These are phyloP conservation scores for Heliconius nattereri DNA, from an alignment of 1,140 invertebrate genomes.

Conservation along the genomic window DNA sequence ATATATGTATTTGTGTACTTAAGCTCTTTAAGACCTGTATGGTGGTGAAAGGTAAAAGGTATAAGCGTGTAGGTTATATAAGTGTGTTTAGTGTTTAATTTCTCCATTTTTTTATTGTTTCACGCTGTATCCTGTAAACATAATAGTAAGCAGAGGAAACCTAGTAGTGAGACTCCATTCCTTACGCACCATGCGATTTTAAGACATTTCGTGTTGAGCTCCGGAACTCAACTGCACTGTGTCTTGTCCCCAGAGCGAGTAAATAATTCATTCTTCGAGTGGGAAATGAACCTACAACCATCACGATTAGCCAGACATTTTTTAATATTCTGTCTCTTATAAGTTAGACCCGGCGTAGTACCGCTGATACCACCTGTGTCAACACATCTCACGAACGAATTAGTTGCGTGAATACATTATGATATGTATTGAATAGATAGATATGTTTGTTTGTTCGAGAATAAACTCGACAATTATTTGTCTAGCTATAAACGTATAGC, in stretches of 20 bases:
- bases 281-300: too few relatives aligned
- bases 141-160: too few relatives aligned
- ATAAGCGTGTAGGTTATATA: neutral
- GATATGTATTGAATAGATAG: constrained; percentile 14
- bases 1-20: constrained; percentile 59
- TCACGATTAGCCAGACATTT: too few relatives aligned
- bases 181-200: too few relatives aligned
- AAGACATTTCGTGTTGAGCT: too few relatives aligned
- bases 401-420: constrained; percentile 21
- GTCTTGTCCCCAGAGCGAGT: neutral
- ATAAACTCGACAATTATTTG: constrained; percentile 28
- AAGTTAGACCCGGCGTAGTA: constrained; percentile 1
- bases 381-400: constrained; percentile 33
- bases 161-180: too few relatives aligned
- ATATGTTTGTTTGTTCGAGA: constrained; percentile 16
- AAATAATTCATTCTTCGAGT: neutral
- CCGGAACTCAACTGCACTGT: too few relatives aligned
- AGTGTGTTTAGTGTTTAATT: neutral
- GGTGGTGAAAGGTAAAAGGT: constrained; percentile 27
- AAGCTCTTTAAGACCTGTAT: constrained; percentile 38
- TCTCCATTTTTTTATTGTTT: too few relatives aligned
- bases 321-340: neutral
- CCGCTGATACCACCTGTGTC: constrained; percentile 37
- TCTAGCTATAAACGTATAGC: constrained; percentile 13
- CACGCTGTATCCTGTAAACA: too few relatives aligned